These are phyloP conservation scores for Halichondria panicea DNA, from an alignment of 37 sponge, comb jelly and placozoan genomes.

Conservation along the genomic window DNA sequence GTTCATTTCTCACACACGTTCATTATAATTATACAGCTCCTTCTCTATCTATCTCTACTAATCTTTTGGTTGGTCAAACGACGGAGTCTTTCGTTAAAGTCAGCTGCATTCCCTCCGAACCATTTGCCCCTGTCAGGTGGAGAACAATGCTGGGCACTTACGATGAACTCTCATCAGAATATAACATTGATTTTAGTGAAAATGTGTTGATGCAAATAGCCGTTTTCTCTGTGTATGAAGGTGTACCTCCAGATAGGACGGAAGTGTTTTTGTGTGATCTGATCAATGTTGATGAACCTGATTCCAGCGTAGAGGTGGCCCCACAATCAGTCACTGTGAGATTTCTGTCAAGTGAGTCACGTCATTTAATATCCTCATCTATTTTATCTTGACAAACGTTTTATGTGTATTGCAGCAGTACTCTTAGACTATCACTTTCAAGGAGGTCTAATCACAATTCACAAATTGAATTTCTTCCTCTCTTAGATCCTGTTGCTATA, in stretches of 20 bases:
- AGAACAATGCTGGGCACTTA: not conserved
- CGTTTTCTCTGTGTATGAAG: not conserved
- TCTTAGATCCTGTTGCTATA: conserved; percentile 9
- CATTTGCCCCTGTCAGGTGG: conserved; percentile 9
- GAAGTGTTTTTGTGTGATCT: conserved; percentile 6
- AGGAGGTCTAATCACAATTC: not conserved
- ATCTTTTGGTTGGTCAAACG: not conserved
- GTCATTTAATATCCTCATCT: too few relatives aligned
- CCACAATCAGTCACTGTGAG: conserved; percentile 4
- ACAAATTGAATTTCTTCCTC: not conserved
- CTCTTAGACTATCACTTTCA: too few relatives aligned
- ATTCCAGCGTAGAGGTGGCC: not conserved
- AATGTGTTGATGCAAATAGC: conserved; percentile 4
- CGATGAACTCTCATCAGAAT: not conserved
- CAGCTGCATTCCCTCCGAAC: conserved; percentile 13
- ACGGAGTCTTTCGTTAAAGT: not conserved
- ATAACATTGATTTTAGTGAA: not conserved
- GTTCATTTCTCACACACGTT: too few relatives aligned
- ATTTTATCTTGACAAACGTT: too few relatives aligned
- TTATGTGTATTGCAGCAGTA: too few relatives aligned
- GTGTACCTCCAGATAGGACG: not conserved
- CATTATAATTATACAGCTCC: not conserved
- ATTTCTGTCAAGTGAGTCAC: conserved; percentile 3
- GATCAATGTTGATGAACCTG: conserved; percentile 16
- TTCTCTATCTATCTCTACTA: conserved; percentile 3